Evolutionary conservation across 2,797 vertebrate genomes (phyloP).

Genomic region (Propithecus deckenii): DNA sequence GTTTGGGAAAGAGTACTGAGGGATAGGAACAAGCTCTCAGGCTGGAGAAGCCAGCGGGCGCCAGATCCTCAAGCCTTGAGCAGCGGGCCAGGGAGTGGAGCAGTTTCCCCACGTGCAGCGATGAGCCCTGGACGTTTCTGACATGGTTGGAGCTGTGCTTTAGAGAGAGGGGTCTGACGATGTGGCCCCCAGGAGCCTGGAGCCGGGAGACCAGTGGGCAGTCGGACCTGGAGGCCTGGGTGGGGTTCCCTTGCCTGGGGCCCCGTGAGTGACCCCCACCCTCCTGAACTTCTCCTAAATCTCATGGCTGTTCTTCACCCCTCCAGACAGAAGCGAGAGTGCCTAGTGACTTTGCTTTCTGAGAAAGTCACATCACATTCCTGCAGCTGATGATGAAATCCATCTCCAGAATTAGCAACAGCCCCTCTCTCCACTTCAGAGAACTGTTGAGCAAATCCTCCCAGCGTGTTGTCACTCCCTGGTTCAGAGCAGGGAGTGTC

Average conservation of each 20-base stretch:
- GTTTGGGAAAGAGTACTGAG: neutral
- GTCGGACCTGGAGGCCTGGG: neutral
- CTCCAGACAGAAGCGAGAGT: neutral
- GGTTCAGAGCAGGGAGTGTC: neutral
- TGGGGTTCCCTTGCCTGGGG: neutral
- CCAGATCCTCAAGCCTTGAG: neutral
- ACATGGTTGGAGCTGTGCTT: neutral
- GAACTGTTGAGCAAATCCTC: neutral
- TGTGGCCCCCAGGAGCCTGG: neutral
- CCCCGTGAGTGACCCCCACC: neutral
- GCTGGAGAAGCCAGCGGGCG: neutral
- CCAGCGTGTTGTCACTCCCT: neutral
- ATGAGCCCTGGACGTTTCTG: neutral
- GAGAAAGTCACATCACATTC: slow-evolving; percentile 45
- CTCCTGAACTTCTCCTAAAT: neutral
- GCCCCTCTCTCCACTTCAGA: neutral
- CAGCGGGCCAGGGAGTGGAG: neutral
- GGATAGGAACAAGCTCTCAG: neutral
- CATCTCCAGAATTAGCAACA: neutral
- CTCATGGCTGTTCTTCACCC: neutral
- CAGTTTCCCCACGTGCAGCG: neutral
- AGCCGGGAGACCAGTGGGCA: neutral
- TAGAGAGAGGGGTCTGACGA: neutral
- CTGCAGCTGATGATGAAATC: slow-evolving; percentile 22
- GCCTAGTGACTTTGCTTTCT: neutral